Percentiles rank a stretch among this genome's conserved stretches.
Evolutionary conservation across 2,113 vertebrate species (phyloP).

Genomic region (Plecturocebus donacophilus): DNA sequence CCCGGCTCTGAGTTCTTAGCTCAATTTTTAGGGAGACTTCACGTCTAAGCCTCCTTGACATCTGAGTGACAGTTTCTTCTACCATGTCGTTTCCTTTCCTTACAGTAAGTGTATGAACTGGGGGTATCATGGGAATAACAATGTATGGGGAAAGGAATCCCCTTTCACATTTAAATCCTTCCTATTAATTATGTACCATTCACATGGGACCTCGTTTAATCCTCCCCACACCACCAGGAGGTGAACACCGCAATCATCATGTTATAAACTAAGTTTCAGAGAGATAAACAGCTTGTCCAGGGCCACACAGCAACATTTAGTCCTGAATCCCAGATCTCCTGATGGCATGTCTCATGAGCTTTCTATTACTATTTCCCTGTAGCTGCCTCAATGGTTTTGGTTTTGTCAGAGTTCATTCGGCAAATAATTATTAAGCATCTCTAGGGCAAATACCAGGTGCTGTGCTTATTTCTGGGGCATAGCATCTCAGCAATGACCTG

Average conservation of each 20-base stretch:
- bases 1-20: neutral
- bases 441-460: neutral
- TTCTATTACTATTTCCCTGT: neutral
- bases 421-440: slow-evolving; percentile 1
- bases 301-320: neutral
- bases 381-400: neutral
- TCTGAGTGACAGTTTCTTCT: neutral
- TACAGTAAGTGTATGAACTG: neutral
- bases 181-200: neutral
- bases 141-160: neutral
- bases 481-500: neutral
- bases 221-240: neutral
- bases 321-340: neutral
- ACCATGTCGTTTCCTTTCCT: neutral
- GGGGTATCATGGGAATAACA: neutral
- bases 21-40: neutral
- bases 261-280: neutral
- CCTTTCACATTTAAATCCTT: neutral
- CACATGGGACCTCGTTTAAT: neutral
- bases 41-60: neutral
- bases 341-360: neutral
- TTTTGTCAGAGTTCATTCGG: slow-evolving; percentile 39
- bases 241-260: neutral
- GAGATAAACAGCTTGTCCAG: neutral
- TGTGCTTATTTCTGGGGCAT: neutral